These are phyloP conservation scores for Zaprionus taronus DNA, from an alignment of 1,140 invertebrate genomes.

Conservation along the genomic window DNA sequence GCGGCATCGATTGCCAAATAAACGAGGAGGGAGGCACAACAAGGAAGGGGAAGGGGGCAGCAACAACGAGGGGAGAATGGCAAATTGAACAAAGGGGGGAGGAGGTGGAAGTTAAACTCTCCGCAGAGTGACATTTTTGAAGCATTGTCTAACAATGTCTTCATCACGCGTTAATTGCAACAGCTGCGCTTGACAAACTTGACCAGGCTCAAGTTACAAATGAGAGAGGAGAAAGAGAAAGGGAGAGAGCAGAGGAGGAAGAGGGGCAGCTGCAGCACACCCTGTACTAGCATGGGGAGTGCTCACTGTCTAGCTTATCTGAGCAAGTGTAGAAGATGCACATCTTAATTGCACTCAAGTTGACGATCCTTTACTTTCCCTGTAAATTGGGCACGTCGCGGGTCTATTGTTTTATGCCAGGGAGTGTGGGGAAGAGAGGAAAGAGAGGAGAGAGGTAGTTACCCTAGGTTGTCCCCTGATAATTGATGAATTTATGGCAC, in stretches of 20 bases:
- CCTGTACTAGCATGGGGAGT: not conserved
- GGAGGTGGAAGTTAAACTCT: not conserved
- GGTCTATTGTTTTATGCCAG: conserved; percentile 47
- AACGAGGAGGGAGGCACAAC: not conserved
- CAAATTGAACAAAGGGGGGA: not conserved
- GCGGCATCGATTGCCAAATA: conserved; percentile 30
- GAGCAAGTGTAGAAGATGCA: conserved; percentile 34
- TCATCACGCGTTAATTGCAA: conserved; percentile 1
- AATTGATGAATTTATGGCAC: conserved; percentile 62
- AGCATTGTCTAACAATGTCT: conserved; percentile 1
- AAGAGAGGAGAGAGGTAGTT: not conserved
- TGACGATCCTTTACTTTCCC: conserved; percentile 51
- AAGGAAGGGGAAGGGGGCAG: not conserved
- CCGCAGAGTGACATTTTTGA: not conserved
- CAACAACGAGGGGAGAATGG: not conserved
- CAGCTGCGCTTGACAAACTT: conserved; percentile 2
- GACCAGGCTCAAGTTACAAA: not conserved
- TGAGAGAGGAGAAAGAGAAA: not conserved
- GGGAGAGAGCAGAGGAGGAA: not conserved
- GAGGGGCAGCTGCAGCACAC: not conserved
- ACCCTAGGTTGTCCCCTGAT: conserved; percentile 36
- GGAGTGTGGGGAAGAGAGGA: not conserved
- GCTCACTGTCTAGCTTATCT: not conserved
- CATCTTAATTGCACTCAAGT: conserved; percentile 62
- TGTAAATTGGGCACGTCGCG: conserved; percentile 38